phyloP scores from a whole-genome alignment of 2,113 vertebrate genomes.

The Scytalopus superciliaris region DNA sequence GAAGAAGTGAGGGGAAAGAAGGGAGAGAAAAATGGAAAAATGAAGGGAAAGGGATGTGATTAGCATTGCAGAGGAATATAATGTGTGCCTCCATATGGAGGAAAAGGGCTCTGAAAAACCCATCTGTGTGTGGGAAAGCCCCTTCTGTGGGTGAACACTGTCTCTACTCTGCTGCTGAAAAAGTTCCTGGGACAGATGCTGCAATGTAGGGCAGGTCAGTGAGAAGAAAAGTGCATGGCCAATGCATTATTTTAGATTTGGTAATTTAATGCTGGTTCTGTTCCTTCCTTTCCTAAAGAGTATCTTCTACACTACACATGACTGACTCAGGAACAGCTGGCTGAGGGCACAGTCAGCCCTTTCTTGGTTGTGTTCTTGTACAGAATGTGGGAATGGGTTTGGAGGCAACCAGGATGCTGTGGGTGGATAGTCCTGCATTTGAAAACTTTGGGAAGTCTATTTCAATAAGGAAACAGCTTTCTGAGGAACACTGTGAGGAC shows the following conservation, averaged over 20 bases:
- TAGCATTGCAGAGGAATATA: background rate
- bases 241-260: background rate
- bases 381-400: background rate
- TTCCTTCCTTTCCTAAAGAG: background rate
- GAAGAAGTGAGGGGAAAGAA: background rate
- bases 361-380: background rate
- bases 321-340: background rate
- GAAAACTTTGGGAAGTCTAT: background rate
- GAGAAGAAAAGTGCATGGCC: background rate
- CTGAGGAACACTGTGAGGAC: background rate
- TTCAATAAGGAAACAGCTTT: background rate
- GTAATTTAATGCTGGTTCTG: background rate
- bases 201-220: background rate
- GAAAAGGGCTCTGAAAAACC: background rate
- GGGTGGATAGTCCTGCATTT: background rate
- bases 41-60: background rate
- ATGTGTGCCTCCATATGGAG: background rate
- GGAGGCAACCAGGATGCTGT: background rate
- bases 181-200: background rate
- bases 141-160: background rate
- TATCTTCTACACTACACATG: background rate
- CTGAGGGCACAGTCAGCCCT: background rate
- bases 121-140: background rate
- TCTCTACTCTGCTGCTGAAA: background rate
- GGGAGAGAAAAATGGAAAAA: background rate